Evolutionary conservation across 2,888 invertebrate species (phyloP).

Genomic region (Dioctria rufipes): DNA sequence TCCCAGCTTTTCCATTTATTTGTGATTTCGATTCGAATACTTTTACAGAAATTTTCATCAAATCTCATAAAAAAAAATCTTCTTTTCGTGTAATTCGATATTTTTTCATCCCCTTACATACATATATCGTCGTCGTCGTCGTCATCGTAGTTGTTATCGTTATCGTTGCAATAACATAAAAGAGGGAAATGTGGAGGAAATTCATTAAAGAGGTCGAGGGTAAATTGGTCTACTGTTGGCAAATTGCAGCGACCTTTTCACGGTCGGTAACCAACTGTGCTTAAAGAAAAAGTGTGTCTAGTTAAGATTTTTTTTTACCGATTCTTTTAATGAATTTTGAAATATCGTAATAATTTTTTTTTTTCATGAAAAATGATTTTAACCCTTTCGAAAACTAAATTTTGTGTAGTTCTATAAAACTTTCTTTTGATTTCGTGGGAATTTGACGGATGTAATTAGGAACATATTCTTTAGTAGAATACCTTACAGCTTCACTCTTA

Average conservation of each 20-base stretch:
- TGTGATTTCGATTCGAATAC: neutral
- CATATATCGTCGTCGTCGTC: neutral
- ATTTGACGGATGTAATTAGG: neutral
- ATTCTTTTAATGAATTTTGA: neutral
- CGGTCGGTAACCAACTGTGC: conserved; percentile 19
- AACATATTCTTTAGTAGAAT: neutral
- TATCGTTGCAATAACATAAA: neutral
- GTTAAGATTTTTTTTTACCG: neutral
- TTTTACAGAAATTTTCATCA: conserved; percentile 21
- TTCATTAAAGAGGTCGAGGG: conserved; percentile 48
- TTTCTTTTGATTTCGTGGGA: neutral
- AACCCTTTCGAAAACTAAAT: neutral
- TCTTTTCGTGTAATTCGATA: conserved; percentile 37
- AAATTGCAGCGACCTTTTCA: conserved; percentile 55
- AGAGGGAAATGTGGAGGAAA: conserved; percentile 14
- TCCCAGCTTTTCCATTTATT: conserved; percentile 29
- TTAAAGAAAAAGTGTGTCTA: neutral
- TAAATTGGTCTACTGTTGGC: conserved; percentile 51
- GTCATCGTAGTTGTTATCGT: neutral
- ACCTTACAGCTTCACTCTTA: too few species aligned
- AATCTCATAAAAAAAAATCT: conserved; percentile 29
- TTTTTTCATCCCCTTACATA: conserved; percentile 13
- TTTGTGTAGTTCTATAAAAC: neutral
- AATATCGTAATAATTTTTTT: neutral
- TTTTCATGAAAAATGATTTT: neutral